A percentile compares a stretch with the other conserved stretches of the same genome.
Evolutionary conservation across 2,113 vertebrate genomes (phyloP).

Genomic region (Lophius piscatorius): DNA sequence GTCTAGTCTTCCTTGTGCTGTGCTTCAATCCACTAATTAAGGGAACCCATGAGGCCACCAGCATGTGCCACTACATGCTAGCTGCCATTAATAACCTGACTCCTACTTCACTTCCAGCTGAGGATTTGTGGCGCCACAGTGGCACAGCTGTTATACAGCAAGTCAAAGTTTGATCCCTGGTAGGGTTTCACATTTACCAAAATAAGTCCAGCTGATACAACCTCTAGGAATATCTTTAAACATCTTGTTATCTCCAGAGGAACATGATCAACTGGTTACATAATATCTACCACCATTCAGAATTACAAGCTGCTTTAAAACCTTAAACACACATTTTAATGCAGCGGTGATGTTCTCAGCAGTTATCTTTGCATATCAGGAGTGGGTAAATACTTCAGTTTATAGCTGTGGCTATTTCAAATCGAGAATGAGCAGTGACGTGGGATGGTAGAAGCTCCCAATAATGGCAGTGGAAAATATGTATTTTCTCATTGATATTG

Average conservation of each 20-base stretch:
- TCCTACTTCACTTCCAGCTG: slow-evolving; percentile 25
- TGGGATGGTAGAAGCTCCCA: slow-evolving; percentile 6
- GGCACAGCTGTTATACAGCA: slow-evolving; percentile 47
- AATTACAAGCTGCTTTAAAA: slow-evolving; percentile 36
- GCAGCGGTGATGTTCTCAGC: slow-evolving; percentile 15
- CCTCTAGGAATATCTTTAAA: background rate
- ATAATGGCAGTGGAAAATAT: slow-evolving; percentile 8
- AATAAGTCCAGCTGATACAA: slow-evolving; percentile 28
- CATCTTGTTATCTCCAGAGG: background rate
- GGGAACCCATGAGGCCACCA: slow-evolving; percentile 27
- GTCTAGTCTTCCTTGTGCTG: slow-evolving; percentile 60
- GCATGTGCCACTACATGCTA: slow-evolving; percentile 24
- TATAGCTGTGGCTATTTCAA: slow-evolving; percentile 20
- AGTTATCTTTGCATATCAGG: slow-evolving; percentile 28
- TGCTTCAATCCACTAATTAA: slow-evolving; percentile 54
- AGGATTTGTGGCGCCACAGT: slow-evolving; percentile 29
- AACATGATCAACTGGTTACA: background rate
- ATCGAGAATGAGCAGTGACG: slow-evolving; percentile 5
- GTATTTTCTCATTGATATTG: slow-evolving; percentile 7
- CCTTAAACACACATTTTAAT: slow-evolving; percentile 10
- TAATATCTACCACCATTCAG: slow-evolving; percentile 19
- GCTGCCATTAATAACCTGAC: slow-evolving; percentile 58
- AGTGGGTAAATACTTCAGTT: slow-evolving; percentile 11
- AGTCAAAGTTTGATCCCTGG: slow-evolving; percentile 33
- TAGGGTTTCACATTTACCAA: slow-evolving; percentile 15